phyloP scores from a whole-genome alignment of 2,113 vertebrate genomes.

The Syngnathus floridae region DNA sequence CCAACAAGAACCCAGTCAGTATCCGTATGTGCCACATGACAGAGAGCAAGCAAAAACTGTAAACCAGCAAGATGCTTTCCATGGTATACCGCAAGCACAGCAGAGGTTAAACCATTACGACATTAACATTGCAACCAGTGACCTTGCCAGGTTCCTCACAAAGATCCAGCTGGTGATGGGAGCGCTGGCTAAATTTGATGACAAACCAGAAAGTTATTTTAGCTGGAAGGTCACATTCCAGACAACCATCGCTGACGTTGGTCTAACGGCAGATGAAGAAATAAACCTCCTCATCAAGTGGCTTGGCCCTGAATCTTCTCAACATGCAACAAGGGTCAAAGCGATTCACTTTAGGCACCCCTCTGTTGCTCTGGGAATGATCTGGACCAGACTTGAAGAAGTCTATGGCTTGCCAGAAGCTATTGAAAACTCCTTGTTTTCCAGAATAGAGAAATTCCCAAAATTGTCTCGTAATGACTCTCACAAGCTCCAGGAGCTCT shows the following conservation, averaged over 20 bases:
- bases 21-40: neutral
- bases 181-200: neutral
- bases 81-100: neutral
- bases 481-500: neutral
- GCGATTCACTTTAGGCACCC: neutral
- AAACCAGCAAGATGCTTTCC: neutral
- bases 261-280: neutral
- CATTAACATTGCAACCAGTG: neutral
- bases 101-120: neutral
- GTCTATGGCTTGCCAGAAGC: neutral
- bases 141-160: neutral
- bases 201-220: neutral
- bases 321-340: neutral
- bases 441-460: neutral
- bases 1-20: neutral
- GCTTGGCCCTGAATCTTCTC: neutral
- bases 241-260: neutral
- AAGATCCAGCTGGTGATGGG: neutral
- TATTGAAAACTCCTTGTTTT: neutral
- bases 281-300: neutral
- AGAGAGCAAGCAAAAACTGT: neutral
- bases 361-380: neutral
- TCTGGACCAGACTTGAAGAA: neutral
- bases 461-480: neutral
- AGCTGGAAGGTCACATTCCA: neutral